Evolutionary conservation across 2,797 vertebrate species (phyloP).

Genomic region (Acestrorhynchus altus): DNA sequence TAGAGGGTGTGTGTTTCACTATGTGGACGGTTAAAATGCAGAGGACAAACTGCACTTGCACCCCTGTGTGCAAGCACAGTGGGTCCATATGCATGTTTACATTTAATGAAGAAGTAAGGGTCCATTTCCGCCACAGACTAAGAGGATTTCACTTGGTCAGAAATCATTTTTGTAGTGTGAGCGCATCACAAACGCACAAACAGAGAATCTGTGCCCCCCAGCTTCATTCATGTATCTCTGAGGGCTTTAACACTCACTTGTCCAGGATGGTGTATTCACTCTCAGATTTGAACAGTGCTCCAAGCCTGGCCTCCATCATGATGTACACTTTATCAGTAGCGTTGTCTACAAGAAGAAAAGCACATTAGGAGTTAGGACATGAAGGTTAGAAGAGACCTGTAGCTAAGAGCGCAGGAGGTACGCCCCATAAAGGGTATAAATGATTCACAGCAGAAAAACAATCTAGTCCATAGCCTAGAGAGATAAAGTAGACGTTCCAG

Average conservation of each 20-base stretch:
- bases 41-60: too few relatives aligned
- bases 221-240: too few relatives aligned
- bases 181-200: too few relatives aligned
- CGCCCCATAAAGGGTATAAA: neutral
- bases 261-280: conserved; percentile 90
- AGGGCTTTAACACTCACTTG: conserved; percentile 80
- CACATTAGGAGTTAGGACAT: neutral
- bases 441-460: neutral
- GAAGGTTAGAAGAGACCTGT: neutral
- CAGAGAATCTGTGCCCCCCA: too few relatives aligned
- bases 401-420: conserved; percentile 35
- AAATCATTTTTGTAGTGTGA: too few relatives aligned
- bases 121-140: too few relatives aligned
- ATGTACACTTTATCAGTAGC: conserved; percentile 84
- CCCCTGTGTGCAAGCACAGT: too few relatives aligned
- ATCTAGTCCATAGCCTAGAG: neutral
- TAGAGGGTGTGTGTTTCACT: too few relatives aligned
- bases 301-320: conserved; percentile 95
- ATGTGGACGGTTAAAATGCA: too few relatives aligned
- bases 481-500: neutral
- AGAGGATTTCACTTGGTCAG: too few relatives aligned
- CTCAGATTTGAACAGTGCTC: conserved; percentile 90
- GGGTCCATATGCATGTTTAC: too few relatives aligned
- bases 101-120: too few relatives aligned
- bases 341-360: conserved; percentile 75